Evolutionary conservation across 1,140 invertebrate genomes (phyloP), one percentile per base, ranked within the genome.

Genomic region (Trachymyrmex septentrionalis): DNA sequence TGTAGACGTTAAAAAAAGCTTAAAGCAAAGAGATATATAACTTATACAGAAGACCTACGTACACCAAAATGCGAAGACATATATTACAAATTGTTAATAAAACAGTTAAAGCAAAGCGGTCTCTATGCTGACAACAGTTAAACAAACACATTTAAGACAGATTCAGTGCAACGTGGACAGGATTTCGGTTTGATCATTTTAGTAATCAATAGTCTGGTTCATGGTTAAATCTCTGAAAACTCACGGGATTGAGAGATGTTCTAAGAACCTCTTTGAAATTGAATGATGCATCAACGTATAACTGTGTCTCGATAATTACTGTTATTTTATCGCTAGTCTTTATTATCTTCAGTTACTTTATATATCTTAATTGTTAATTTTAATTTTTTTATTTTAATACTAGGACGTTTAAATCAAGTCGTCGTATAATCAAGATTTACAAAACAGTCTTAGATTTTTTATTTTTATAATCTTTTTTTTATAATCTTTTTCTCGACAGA

Each of bases 291-390:
- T 57, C 16, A 71, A 81, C 84, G 55, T 67, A 63, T 57, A 1
- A 71, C 7, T 57, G 48, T 44, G 61, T 30, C 69, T 82, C 53
- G 59, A 73, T 75, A 67, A 86, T 76, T 55, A 59, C 48, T 16
- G 24, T 24, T 16, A 69, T 69, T 61, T 61, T 24, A 44, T 24
- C 2, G 7, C 44, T 44, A 44, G n/a, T 76, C 14, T 38, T 38
- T 19, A 21, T 38, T 75, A 64, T 72, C 44, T 5, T 66, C 9
- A 34, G 5, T 66, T 66, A 34, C 3, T 16, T 19, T 34, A 10
- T 34, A 64, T 30, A 34, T 34, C n/a, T 48, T 73, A 5, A 48
- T 59, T 16, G 19, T 27, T 34, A 67, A 80, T 7, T 57, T 64
- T 4, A 2, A 67, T 27, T 44, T 71, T 71, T 21, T 12, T 0